A percentile compares a stretch with the other conserved stretches of the same genome.
Conservation (phyloP, 2,113 vertebrate species). For the Onychostruthus taczanowskii region DNA sequence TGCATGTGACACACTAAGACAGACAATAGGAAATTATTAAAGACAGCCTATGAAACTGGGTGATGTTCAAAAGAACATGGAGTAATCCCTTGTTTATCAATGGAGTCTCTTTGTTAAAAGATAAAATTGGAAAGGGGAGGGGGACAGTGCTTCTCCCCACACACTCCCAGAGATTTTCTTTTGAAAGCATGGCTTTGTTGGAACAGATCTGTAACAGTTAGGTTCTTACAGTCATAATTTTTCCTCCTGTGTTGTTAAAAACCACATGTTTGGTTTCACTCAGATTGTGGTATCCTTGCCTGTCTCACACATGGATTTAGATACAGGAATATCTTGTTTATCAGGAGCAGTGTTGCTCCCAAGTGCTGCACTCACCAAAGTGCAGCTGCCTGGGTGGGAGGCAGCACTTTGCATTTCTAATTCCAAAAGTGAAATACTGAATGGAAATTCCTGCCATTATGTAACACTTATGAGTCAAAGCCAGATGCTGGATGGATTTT, state of each 20-base stretch:
- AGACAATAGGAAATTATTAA: neutral
- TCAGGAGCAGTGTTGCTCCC: neutral
- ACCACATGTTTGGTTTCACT: neutral
- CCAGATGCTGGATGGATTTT: neutral
- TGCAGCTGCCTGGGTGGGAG: constrained; percentile 26
- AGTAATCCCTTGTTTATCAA: neutral
- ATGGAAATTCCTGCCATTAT: neutral
- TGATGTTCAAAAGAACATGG: neutral
- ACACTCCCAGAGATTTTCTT: neutral
- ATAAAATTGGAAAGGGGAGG: neutral
- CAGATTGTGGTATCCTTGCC: neutral
- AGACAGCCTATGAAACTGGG: neutral
- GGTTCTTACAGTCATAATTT: neutral
- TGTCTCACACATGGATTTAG: neutral
- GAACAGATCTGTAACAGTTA: neutral
- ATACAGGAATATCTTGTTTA: neutral
- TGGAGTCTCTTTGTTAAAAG: neutral
- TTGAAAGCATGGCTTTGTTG: neutral
- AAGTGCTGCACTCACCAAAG: neutral
- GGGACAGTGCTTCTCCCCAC: neutral
- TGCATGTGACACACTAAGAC: too few species aligned
- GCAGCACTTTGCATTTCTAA: neutral
- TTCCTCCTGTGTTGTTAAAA: neutral
- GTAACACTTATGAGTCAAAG: neutral
- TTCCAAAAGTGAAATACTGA: neutral